Evolutionary conservation across 2,888 invertebrate species (phyloP), one percentile per base, ranked within the genome.

Genomic region (Acrocyrtus sp.): DNA sequence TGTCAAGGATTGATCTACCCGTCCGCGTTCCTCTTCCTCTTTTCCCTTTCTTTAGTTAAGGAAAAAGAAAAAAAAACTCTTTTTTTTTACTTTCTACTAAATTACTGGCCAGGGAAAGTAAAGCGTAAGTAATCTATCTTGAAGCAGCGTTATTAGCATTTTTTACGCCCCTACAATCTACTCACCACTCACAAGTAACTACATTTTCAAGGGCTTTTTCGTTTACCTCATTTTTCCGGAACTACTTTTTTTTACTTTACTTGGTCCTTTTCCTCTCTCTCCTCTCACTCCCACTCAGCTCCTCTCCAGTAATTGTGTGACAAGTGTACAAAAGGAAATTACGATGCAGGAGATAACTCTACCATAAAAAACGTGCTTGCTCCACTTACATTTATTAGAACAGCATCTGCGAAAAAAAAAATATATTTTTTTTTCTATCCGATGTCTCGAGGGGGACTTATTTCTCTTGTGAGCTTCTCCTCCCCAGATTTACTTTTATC

Each of bases 191-290:
- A 60, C 60, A 68, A 58, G 51, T 60, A 60, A 45, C 53, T 51
- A 43, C 27, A 60, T 58, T 53, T 68, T 68, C 61, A 60, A n/a
- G n/a, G n/a, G 60, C 61, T 61, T 61, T 60, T 54, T 69, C 54
- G 54, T 60, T 69, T 69, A 69, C 69, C 61, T 61, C 61, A 22
- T 69, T 12, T 34, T 58, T 68, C 68, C 58, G 45, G 53, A 53
- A 68, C 68, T n/a, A n/a, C n/a, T n/a, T n/a, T n/a, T n/a, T n/a
- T n/a, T n/a, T n/a, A 34, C 5, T 5, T 5, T 12, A 34, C 34
- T 34, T 34, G 34, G 34, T 34, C 34, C 34, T 34, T 34, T 34
- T n/a, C n/a, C n/a, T n/a, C n/a, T n/a, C n/a, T n/a, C n/a, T n/a
- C n/a, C n/a, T n/a, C n/a, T n/a, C n/a, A n/a, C n/a, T n/a, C n/a